Percentiles rank a stretch among this genome's conserved stretches.
phyloP scores from a whole-genome alignment of 2,888 invertebrate species.

The Heliconius charithonia region DNA sequence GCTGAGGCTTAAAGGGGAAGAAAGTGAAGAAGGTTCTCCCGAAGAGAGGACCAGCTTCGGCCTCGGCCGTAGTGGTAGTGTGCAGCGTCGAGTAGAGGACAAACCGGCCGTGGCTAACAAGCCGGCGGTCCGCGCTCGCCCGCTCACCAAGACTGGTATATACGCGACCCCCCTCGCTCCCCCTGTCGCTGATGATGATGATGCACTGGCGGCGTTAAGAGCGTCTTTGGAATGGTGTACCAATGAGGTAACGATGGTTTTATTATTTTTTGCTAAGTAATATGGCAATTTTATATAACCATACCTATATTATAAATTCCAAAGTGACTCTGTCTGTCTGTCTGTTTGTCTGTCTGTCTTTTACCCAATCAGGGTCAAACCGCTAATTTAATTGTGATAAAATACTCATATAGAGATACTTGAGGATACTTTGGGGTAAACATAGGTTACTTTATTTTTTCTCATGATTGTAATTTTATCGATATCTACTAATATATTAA shows the following conservation, averaged over 20 bases:
- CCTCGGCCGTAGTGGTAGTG: conserved; percentile 54
- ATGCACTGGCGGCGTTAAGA: conserved; percentile 80
- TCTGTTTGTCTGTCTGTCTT: too few species aligned
- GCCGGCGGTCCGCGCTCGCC: conserved; percentile 85
- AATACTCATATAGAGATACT: too few species aligned
- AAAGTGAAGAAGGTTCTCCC: conserved; percentile 63
- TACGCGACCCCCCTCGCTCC: conserved; percentile 89
- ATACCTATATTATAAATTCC: too few species aligned
- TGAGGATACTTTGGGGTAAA: too few species aligned
- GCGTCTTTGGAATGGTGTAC: conserved; percentile 85
- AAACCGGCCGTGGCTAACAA: conserved; percentile 87
- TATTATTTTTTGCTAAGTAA: background rate
- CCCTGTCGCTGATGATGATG: conserved; percentile 69
- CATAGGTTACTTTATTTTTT: too few species aligned
- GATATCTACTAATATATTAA: too few species aligned
- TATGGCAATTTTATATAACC: too few species aligned
- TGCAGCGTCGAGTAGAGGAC: conserved; percentile 59
- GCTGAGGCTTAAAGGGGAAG: conserved; percentile 65
- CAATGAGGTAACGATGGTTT: conserved; percentile 60
- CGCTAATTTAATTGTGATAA: too few species aligned
- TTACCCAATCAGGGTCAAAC: too few species aligned
- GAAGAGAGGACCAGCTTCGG: conserved; percentile 56
- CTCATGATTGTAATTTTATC: too few species aligned
- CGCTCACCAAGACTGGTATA: conserved; percentile 84
- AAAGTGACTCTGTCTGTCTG: too few species aligned